Conservation (phyloP, 2,797 vertebrate species). For the Sphenopsis melanotis region DNA sequence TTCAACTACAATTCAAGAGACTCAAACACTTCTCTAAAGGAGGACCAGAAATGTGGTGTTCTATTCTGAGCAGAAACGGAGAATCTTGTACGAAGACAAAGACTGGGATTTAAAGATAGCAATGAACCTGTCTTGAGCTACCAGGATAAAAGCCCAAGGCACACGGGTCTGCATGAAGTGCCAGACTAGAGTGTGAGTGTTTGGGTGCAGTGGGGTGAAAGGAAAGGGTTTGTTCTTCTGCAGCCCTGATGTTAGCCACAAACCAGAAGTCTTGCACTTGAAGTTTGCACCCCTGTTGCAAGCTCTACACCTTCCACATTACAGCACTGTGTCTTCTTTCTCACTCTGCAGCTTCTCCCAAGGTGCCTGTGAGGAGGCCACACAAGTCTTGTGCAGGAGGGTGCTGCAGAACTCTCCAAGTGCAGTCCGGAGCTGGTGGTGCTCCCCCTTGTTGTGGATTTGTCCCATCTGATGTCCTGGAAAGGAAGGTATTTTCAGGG, state of each 20-base stretch:
- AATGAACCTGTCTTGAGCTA: not conserved
- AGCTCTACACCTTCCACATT: not conserved
- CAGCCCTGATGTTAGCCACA: not conserved
- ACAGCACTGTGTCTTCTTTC: not conserved
- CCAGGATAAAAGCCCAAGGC: not conserved
- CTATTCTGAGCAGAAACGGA: not conserved
- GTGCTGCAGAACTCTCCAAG: not conserved
- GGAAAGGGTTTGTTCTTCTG: not conserved
- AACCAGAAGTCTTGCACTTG: not conserved
- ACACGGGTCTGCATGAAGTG: not conserved
- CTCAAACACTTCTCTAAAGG: not conserved
- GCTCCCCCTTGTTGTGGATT: rapidly evolving
- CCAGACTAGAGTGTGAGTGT: not conserved
- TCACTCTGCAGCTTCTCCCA: not conserved
- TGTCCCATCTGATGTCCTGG: not conserved
- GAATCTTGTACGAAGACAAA: not conserved
- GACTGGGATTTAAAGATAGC: not conserved
- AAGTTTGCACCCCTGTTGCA: too few species aligned
- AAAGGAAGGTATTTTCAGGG: not conserved
- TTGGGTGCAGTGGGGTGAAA: not conserved
- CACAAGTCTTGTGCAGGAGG: not conserved
- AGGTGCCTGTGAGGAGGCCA: rapidly evolving
- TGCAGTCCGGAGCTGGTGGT: not conserved
- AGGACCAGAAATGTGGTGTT: not conserved
- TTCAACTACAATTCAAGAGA: not conserved